Evolutionary conservation across 2,888 invertebrate genomes (phyloP).

Genomic region (Drosophila neonasuta): DNA sequence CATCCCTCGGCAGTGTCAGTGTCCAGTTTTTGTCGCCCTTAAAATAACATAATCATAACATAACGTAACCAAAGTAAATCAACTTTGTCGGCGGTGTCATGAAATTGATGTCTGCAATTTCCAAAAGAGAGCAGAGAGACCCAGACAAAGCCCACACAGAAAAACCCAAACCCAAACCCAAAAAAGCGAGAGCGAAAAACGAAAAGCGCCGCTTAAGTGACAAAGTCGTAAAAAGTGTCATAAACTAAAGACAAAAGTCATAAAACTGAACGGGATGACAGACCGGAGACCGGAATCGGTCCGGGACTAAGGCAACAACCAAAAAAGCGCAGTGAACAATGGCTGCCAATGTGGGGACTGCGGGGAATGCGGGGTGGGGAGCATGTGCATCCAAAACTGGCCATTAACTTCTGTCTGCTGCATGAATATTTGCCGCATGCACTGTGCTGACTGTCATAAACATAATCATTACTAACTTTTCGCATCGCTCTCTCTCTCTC

Average conservation of each 20-base stretch:
- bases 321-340: conserved; percentile 18
- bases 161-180: background rate
- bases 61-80: conserved; percentile 25
- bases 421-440: conserved; percentile 34
- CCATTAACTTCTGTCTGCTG: conserved; percentile 18
- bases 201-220: conserved; percentile 41
- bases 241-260: conserved; percentile 58
- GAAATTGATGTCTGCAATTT: conserved; percentile 46
- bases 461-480: background rate
- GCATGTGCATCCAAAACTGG: conserved; percentile 29
- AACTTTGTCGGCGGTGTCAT: conserved; percentile 24
- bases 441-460: background rate
- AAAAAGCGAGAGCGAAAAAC: conserved; percentile 10
- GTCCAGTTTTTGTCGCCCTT: conserved; percentile 28
- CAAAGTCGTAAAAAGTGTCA: conserved; percentile 50
- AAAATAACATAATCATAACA: conserved; percentile 33
- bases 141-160: background rate
- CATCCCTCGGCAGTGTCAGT: background rate
- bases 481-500: background rate
- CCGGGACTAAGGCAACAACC: conserved; percentile 1
- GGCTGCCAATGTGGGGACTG: background rate
- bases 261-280: conserved; percentile 46
- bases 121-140: background rate
- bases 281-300: conserved; percentile 23
- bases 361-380: background rate